phyloP scores from a whole-genome alignment of 1,140 invertebrate species.

The Oscheius sp. region DNA sequence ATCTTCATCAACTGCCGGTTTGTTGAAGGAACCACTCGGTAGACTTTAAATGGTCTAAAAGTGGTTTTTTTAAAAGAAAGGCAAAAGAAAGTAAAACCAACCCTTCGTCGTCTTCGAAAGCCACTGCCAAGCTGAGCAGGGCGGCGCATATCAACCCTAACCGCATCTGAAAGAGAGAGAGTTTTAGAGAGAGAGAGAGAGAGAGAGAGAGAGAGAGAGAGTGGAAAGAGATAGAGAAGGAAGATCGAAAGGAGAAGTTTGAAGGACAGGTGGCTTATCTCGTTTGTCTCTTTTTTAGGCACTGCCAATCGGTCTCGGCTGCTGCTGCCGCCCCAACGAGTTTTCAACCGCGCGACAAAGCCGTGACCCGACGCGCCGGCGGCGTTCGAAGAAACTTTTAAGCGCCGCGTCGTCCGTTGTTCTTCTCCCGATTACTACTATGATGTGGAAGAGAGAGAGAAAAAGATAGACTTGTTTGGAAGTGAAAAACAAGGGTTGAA shows the following conservation, averaged over 20 bases:
- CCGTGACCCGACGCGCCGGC: background rate
- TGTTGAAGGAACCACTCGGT: constrained; percentile 23
- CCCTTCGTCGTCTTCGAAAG: background rate
- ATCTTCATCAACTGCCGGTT: constrained; percentile 28
- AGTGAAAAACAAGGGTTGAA: too few relatives aligned
- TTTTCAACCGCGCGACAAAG: background rate
- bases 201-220: background rate
- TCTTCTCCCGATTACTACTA: too few relatives aligned
- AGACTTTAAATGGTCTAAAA: constrained; percentile 27
- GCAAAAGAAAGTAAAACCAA: background rate
- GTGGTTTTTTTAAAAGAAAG: background rate
- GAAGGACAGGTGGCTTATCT: background rate
- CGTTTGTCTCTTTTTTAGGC: background rate
- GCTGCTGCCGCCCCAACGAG: constrained; percentile 1
- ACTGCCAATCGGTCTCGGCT: background rate
- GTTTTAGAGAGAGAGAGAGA: background rate
- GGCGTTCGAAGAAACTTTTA: too few relatives aligned
- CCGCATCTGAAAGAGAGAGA: background rate
- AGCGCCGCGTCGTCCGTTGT: too few relatives aligned
- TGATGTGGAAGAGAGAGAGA: too few relatives aligned
- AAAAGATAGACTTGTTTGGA: too few relatives aligned
- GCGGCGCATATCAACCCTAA: background rate
- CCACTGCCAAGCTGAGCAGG: background rate
- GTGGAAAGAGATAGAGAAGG: background rate
- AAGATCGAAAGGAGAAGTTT: background rate